Base-by-base conservation (phyloP, 2,888 invertebrate genomes). In the Scaptomyza parva region DNA sequence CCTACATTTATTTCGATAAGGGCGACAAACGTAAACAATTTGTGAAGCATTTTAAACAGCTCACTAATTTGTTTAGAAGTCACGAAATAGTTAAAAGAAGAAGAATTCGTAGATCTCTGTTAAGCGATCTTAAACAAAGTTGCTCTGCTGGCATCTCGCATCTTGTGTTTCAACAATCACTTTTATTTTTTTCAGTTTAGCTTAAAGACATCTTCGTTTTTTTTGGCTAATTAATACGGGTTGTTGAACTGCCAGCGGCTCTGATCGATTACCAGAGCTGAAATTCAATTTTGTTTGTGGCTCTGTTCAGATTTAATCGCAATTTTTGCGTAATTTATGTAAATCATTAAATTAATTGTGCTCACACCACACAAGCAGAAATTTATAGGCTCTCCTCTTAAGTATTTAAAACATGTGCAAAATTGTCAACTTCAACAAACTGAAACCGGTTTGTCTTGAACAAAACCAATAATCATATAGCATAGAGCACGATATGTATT, bases 201-300 rank as follows among this genome's bases (percentile, higher is more conserved):
- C 60, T 69, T 59, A 41, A 58, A 72, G 51, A 50, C 61, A 78
- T 66, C 62, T 69, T 58, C 52, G 39, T 18, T 48, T 5, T 22
- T 22, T 45, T 33, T 44, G 40, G 51, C 28, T 70, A 80, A 80
- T 70, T 67, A 53, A 73, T 84, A 63, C 76, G 76, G 87, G 85
- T 86, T 86, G 68, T 76, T 79, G 87, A 85, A 84, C 83, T 57
- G 74, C 80, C 65, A 44, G 47, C 59, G 61, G 71, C 52, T 48
- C 41, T 78, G 79, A 85, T 76, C 66, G 78, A 86, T 81, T 74
- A 71, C 53, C 71, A 67, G 44, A 24, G 40, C 35, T 61, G 83
- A 74, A 68, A 59, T 81, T 79, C 33, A 58, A 52, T 60, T 30
- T 43, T 18, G n/a, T n/a, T 8, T 6, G 41, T 43, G 44, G 43